Conservation (phyloP, 2,888 invertebrate genomes). For the Opisthograptis luteolata region DNA sequence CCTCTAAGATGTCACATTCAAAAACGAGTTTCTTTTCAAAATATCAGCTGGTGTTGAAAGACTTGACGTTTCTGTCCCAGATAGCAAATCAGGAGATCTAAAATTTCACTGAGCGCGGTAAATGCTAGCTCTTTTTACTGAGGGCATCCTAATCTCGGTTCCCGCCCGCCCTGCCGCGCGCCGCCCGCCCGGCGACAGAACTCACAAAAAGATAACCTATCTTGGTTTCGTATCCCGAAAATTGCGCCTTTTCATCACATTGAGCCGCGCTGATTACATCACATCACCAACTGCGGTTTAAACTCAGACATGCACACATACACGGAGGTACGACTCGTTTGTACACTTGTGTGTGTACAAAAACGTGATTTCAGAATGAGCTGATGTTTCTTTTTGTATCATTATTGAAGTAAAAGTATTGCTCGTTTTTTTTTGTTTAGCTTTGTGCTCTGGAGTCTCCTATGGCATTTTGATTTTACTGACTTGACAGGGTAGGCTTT, state of each 20-base stretch:
- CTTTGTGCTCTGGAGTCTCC: no score
- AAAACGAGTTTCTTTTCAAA: constrained; percentile 6
- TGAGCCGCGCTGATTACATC: constrained; percentile 16
- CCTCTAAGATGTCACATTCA: constrained; percentile 3
- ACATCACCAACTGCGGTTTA: constrained; percentile 9
- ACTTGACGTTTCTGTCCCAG: not conserved
- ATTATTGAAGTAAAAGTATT: no score
- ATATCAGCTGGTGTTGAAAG: constrained; percentile 10
- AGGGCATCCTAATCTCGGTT: constrained; percentile 9
- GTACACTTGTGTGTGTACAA: not conserved
- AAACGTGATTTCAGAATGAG: no score
- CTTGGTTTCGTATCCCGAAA: constrained; percentile 24
- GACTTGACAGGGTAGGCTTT: no score
- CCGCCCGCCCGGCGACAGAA: constrained; percentile 11
- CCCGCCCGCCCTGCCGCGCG: constrained; percentile 4
- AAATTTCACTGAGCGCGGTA: constrained; percentile 6
- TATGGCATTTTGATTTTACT: no score
- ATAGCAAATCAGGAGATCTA: not conserved
- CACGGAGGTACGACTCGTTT: not conserved
- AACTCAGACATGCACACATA: not conserved
- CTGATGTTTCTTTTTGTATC: no score
- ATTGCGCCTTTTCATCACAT: constrained; percentile 31
- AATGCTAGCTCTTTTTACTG: constrained; percentile 19
- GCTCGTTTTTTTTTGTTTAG: no score
- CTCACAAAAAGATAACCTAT: constrained; percentile 34